Evolutionary conservation across 2,797 vertebrate genomes (phyloP), one percentile per base, ranked within the genome.

Genomic region (Mormyrus proboscirostris): DNA sequence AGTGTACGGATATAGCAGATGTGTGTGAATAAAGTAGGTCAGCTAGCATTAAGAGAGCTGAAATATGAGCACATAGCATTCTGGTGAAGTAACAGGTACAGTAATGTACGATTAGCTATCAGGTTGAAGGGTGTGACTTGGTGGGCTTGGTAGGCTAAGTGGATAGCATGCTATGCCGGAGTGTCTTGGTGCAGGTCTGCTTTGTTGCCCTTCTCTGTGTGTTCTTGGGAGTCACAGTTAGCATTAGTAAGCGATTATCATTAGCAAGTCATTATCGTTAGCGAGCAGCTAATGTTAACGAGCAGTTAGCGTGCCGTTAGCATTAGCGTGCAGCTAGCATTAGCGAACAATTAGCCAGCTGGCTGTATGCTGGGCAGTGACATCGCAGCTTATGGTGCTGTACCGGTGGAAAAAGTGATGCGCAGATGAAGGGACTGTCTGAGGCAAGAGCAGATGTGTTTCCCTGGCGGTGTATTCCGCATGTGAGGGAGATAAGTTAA

Each of bases 401-500:
- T 16, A n/a, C 38, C 0, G 16, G 38, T 79, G 41, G 73, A 47
- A n/a, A 44, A 16, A 73, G 29, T 38, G 38, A 44, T 0, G 8
- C 0, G 0, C 33, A 16, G 14, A 41, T 79, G 73, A 79, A 44
- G 73, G 38, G 12, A n/a, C 73, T 47, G 47, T 51, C 50, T 86
- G 50, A 86, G 10, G 14, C 22, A 16, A 12, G 14, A 25, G 73
- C 19, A 82, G 25, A 16, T 73, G 29, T 12, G 14, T 29, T 10
- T 53, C 29, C 25, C 51, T 44, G 2, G 44, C 38, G 29, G 59
- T 62, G 65, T 47, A 88, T 86, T 29, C 19, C 57, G 29, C 88
- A 62, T 41, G 84, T 88, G 47, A 79, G 49, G 29, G 65, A 33
- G 88, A 79, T 50, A 16, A 82, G 19, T 85, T 82, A 90, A 57